Evolutionary conservation across 2,888 invertebrate genomes (phyloP), one percentile per base, ranked within the genome.

Genomic region (Magallana nippona): DNA sequence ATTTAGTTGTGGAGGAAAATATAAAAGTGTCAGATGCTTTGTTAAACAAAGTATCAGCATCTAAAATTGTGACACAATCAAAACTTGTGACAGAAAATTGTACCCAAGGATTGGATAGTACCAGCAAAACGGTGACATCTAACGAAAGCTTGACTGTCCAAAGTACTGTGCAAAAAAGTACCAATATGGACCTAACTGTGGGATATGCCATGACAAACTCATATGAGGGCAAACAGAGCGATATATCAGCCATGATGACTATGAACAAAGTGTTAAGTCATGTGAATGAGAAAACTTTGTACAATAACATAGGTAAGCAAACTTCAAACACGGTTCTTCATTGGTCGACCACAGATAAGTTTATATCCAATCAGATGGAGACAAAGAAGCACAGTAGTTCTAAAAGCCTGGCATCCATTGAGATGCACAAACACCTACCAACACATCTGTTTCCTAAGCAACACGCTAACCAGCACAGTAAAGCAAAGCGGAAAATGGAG

Each of bases 111-210:
- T 27, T 57, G 22, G 27, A 56, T 57, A 57, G n/a, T 19, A 79
- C 27, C 57, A 56, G 17, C 27, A 56, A 57, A 27, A 27, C 27
- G 15, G 27, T 57, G 22, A 79, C 19, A 22, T 79, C 79, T 17
- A 63, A 56, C 71, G 71, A 44, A 55, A 71, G 56, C 55, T 44
- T 82, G 58, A 79, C 80, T 60, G 78, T 71, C 22, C 58, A 77
- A 11, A 56, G 77, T 32, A 80, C 79, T 19, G 19, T 22, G 22
- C 63, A 63, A 19, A 63, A 63, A 27, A 84, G 85, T 79, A 55
- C 77, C 22, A 86, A 85, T 71, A 83, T 88, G 86, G 86, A 88
- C 55, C 88, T 91, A 57, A 91, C 90, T 58, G 90, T 91, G 63
- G 91, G 89, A 55, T 91, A 88, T 88, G 89, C 90, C 10, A 85